A percentile compares a stretch with the other conserved stretches of the same genome.
Evolutionary conservation across 2,888 invertebrate genomes (phyloP).

Genomic region (Dolomedes plantarius): DNA sequence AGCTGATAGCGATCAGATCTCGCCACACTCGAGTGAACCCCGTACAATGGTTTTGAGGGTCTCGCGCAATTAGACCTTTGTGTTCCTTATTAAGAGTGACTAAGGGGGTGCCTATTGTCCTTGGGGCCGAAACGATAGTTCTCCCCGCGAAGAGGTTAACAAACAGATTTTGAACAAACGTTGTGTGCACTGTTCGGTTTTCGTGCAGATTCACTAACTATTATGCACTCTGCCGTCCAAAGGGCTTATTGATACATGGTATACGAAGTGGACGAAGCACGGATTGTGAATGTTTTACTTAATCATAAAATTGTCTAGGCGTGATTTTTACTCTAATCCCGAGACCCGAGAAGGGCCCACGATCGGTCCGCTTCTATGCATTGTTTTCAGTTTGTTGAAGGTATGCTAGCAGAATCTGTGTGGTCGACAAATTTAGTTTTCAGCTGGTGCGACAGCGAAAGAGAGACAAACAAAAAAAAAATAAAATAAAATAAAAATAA

Average conservation of each 20-base stretch:
- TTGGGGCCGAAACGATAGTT: constrained; percentile 56
- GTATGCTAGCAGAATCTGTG: too few relatives aligned
- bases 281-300: not conserved
- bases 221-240: not conserved
- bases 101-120: constrained; percentile 66
- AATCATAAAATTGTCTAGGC: not conserved
- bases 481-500: too few relatives aligned
- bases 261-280: not conserved
- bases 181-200: not conserved
- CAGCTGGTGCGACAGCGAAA: too few relatives aligned
- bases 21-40: constrained; percentile 54
- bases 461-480: too few relatives aligned
- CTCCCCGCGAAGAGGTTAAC: constrained; percentile 51
- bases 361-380: too few relatives aligned
- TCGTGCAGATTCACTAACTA: not conserved
- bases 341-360: too few relatives aligned
- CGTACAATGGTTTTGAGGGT: constrained; percentile 56
- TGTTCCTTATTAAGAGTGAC: constrained; percentile 67
- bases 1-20: constrained; percentile 46
- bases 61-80: constrained; percentile 62
- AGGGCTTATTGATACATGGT: too few relatives aligned
- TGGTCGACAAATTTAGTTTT: too few relatives aligned
- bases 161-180: constrained; percentile 40
- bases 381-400: too few relatives aligned
- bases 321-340: not conserved